Evolutionary conservation across 2,113 vertebrate genomes (phyloP), one percentile per base, ranked within the genome.

Genomic region (Podocnemis expansa): DNA sequence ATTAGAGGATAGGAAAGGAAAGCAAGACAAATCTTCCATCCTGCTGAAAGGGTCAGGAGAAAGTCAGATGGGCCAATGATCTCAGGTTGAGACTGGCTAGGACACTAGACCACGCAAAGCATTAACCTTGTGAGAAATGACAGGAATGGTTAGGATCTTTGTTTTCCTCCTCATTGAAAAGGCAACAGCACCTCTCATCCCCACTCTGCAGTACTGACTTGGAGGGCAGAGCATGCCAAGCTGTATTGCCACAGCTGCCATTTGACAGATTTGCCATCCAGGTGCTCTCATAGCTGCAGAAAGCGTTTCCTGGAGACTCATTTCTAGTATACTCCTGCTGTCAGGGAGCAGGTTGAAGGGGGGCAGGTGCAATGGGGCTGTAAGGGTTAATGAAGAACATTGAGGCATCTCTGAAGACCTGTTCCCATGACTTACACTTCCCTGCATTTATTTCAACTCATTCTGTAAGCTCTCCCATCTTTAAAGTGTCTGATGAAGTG

Each of bases 231-330:
- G 60, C 34, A 2, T 34, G 31, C 34, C 31, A 16, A 3, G 34
- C 34, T 67, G 34, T 9, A 21, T 67, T 21, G 5, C 70, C 70
- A 43, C 38, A 25, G 38, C 70, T 22, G 12, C n/a, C 38, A 17
- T 10, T 1, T 10, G 2, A 2, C 10, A 5, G 22, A 22, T 25
- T 38, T 21, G 14, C 34, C 16, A 10, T 34, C 17, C n/a, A 14
- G 6, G 31, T 31, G 10, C 60, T 4, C n/a, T n/a, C 67, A 34
- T 19, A 24, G n/a, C 38, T 4, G 63, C 38, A 7, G 41, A 14
- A 24, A 45, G 41, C 12, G 12, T 75, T 4, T 11, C 73, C 41
- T 8, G 41, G 41, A 6, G 24, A n/a, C n/a, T n/a, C n/a, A n/a
- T 75, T 75, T 75, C 5, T 3, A 45, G 73, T 22, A 12, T 14